phyloP scores from a whole-genome alignment of 2,113 vertebrate genomes.

The Nanorana parkeri region DNA sequence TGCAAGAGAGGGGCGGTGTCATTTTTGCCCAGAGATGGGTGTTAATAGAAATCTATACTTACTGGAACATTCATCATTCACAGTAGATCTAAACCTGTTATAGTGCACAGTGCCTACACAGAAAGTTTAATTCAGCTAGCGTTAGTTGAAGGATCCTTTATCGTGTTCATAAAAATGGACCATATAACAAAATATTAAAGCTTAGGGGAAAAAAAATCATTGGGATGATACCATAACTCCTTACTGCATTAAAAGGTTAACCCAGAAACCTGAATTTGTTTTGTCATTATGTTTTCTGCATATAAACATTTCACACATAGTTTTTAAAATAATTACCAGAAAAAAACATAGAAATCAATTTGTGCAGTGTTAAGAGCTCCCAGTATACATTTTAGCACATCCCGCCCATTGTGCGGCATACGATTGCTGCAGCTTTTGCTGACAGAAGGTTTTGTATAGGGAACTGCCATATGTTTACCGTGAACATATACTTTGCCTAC shows the following conservation, averaged over 20 bases:
- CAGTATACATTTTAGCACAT: slow-evolving; percentile 20
- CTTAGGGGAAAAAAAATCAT: too few species aligned
- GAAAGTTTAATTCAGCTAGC: too few species aligned
- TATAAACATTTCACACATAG: slow-evolving; percentile 12
- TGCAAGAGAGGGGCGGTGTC: too few species aligned
- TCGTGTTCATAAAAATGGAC: too few species aligned
- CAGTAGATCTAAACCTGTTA: too few species aligned
- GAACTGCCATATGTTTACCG: neutral
- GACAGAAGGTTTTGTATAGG: neutral
- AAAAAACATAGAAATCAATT: slow-evolving; percentile 30
- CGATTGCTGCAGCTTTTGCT: neutral
- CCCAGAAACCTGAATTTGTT: neutral
- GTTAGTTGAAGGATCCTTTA: too few species aligned
- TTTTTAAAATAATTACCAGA: slow-evolving; percentile 13
- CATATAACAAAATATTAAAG: too few species aligned
- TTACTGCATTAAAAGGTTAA: neutral
- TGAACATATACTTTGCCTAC: too few species aligned
- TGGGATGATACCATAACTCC: neutral
- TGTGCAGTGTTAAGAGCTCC: slow-evolving; percentile 2
- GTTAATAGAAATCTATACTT: too few species aligned
- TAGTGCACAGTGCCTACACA: too few species aligned
- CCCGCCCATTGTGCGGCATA: neutral
- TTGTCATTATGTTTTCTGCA: neutral
- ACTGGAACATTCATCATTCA: too few species aligned
- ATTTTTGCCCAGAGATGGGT: too few species aligned